phyloP scores from a whole-genome alignment of 2,797 vertebrate genomes.

The Otolemur crassicaudatus region DNA sequence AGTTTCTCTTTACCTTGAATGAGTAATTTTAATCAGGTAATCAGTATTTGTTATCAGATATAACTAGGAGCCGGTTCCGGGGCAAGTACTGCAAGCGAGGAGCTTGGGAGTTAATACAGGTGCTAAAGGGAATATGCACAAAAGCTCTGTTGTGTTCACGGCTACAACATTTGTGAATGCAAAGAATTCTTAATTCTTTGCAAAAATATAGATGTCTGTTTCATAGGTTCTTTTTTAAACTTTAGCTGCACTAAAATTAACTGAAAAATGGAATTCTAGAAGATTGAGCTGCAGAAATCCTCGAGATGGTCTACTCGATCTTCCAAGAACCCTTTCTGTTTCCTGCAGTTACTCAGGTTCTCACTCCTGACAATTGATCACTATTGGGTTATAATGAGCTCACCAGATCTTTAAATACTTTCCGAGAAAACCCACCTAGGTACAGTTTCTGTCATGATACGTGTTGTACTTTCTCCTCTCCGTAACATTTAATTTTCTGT shows the following conservation, averaged over 20 bases:
- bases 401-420: not conserved
- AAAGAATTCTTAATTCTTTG: not conserved
- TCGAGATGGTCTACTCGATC: not conserved
- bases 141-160: not conserved
- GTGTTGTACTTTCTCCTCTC: not conserved
- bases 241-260: not conserved
- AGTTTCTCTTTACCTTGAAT: not conserved
- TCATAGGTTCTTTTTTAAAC: not conserved
- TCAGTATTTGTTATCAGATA: not conserved
- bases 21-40: not conserved
- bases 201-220: not conserved
- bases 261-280: not conserved
- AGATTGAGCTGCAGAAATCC: not conserved
- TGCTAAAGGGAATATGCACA: not conserved
- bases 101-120: not conserved
- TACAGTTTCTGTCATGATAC: not conserved
- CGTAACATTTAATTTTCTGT: not conserved
- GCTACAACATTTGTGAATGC: not conserved
- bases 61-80: not conserved
- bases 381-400: not conserved
- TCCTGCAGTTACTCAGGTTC: not conserved
- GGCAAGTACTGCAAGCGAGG: not conserved
- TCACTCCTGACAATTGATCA: not conserved
- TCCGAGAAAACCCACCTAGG: not conserved
- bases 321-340: not conserved